A percentile compares a stretch with the other conserved stretches of the same genome.
Conservation (phyloP, 2,797 vertebrate genomes). For the Pangasius larnaudii region DNA sequence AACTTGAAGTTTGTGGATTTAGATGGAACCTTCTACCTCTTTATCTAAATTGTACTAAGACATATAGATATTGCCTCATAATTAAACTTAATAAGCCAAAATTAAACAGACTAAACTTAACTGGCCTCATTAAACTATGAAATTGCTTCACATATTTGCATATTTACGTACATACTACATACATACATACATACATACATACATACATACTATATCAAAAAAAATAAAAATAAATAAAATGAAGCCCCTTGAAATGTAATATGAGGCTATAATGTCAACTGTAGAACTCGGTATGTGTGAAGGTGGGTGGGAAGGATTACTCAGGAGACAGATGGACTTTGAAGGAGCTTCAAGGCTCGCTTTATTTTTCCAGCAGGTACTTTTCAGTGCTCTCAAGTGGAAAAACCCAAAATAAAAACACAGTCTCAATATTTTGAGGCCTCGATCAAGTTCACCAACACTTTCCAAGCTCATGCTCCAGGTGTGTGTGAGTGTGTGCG, state of each 20-base stretch:
- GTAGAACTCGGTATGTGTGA: background rate
- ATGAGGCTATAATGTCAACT: background rate
- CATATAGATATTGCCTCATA: background rate
- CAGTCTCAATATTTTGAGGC: background rate
- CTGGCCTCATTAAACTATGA: background rate
- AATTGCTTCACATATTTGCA: background rate
- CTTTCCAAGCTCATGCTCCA: background rate
- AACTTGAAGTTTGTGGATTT: too few relatives aligned
- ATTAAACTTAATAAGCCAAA: background rate
- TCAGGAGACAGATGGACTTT: background rate
- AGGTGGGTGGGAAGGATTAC: background rate
- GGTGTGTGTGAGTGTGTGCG: background rate
- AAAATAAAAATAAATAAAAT: background rate
- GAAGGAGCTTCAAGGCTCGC: background rate
- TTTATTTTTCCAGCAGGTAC: conserved; percentile 6
- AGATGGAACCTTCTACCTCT: too few relatives aligned
- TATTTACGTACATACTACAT: background rate
- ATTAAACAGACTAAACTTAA: background rate
- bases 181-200: background rate
- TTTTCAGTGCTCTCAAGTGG: background rate
- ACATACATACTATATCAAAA: background rate
- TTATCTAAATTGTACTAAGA: background rate
- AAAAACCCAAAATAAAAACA: background rate
- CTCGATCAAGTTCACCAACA: background rate
- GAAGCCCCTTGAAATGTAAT: background rate